Evolutionary conservation across 2,888 invertebrate genomes (phyloP), one percentile per base, ranked within the genome.

Genomic region (Rhimphoctona megacephalus): DNA sequence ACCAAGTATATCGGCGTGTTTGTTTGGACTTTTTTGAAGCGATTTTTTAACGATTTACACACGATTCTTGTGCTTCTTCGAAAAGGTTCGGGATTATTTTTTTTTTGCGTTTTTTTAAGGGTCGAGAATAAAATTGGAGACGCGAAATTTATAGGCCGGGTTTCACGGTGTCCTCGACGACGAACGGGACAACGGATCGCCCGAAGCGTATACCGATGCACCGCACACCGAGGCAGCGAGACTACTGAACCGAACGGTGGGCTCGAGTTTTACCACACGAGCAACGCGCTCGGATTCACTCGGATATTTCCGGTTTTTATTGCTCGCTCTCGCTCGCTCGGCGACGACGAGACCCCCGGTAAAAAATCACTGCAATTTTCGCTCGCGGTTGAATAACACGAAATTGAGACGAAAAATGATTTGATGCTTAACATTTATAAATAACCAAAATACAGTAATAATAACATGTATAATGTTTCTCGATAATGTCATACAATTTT

Each of bases 221-320:
- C 84, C 84, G 81, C 86, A 84, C 84, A 86, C 86, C 84, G 84
- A 86, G 86, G 84, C 86, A 86, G 86, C 84, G 74, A 86, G 84
- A 84, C 86, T 81, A 86, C 86, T 86, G 85, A 73, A 72, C 72
- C 70, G 76, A 64, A 30, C 43, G 39, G 30, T 25, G 64, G n/a
- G 22, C 36, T 36, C 46, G 43, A 70, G 70, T 25, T 3, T 67
- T 22, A n/a, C 43, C 25, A 30, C 17, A 22, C 46, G 25, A 25
- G 70, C 49, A n/a, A 22, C 43, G 36, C 43, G 30, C 36, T 77
- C 77, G 77, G 77, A 39, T 33, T 11, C 11, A 49, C 64, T 77
- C 77, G 77, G 77, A 25, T 19, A 52, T 49, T 30, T 46, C 52
- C 77, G 66, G 64, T 11, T 43, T 74, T 57, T 61, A 61, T 61